These are phyloP conservation scores for Melipona bicolor DNA, from an alignment of 2,888 invertebrate species.

Conservation along the genomic window DNA sequence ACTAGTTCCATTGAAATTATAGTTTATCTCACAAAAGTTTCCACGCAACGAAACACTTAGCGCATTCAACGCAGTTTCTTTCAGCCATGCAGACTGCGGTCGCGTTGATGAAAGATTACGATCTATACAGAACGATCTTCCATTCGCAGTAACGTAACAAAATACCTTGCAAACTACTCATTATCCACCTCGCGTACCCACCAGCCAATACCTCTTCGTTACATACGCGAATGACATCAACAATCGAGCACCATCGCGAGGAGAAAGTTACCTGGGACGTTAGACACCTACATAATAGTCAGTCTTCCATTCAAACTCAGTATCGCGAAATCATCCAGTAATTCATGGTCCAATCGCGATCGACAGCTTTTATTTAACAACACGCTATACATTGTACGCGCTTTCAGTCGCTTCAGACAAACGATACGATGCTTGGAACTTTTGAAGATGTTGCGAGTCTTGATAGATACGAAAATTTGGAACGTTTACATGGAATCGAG, in stretches of 20 bases:
- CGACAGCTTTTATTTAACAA: not conserved
- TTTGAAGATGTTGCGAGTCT: too few relatives aligned
- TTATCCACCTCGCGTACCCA: not conserved
- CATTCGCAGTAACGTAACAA: not conserved
- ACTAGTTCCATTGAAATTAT: too few relatives aligned
- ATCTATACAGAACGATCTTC: not conserved
- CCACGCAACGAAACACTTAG: too few relatives aligned
- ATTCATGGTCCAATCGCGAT: not conserved
- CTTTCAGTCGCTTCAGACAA: not conserved
- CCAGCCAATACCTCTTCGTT: not conserved
- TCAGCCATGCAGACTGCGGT: too few relatives aligned
- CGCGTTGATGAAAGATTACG: not conserved
- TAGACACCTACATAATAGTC: not conserved
- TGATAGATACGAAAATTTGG: too few relatives aligned
- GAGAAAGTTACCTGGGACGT: conserved; percentile 9
- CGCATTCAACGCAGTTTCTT: too few relatives aligned
- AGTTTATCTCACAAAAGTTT: too few relatives aligned
- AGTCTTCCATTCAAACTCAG: conserved; percentile 1
- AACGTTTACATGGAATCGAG: too few relatives aligned
- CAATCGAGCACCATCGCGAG: too few relatives aligned
- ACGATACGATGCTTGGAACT: not conserved
- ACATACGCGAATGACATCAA: not conserved
- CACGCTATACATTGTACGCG: not conserved
- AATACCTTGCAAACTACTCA: not conserved
- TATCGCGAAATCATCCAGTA: conserved; percentile 1